Percentiles rank a stretch among this genome's conserved stretches.
Conservation (phyloP, 1,140 invertebrate genomes). For the Drosophila ogumai region DNA sequence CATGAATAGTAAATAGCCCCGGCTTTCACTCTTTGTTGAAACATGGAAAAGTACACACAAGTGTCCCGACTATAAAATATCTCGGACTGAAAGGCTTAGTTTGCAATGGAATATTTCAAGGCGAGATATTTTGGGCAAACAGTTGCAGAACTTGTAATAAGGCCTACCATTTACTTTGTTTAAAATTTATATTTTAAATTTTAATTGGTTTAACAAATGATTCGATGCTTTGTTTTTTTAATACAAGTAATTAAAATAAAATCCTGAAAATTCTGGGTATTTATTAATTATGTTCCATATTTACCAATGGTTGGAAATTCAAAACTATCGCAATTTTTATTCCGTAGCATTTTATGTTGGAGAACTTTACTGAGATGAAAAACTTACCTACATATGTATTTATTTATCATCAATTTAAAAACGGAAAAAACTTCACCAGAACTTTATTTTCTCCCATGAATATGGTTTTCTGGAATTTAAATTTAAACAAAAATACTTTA, state of each 20-base stretch:
- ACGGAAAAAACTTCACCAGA: background rate
- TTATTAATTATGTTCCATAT: background rate
- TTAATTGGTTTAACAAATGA: background rate
- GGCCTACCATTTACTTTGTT: too few relatives aligned
- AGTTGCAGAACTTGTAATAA: background rate
- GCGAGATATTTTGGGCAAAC: background rate
- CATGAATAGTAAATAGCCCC: conserved; percentile 79
- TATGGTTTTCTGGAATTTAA: background rate
- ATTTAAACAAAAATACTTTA: conserved; percentile 2
- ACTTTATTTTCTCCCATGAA: background rate
- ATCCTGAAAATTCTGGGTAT: background rate
- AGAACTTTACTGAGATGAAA: background rate
- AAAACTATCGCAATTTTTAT: background rate
- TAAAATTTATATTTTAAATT: too few relatives aligned
- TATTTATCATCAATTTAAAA: background rate
- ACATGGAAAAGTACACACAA: background rate
- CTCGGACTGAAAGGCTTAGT: background rate
- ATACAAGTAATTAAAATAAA: too few relatives aligned
- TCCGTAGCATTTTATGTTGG: background rate
- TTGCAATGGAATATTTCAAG: background rate
- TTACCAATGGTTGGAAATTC: background rate
- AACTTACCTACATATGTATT: background rate
- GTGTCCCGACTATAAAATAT: conserved; percentile 5
- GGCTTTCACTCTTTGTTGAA: conserved; percentile 26
- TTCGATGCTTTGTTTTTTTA: background rate